Evolutionary conservation across 2,888 invertebrate species (phyloP), one percentile per base, ranked within the genome.

Genomic region (Drosophila subsilvestris): DNA sequence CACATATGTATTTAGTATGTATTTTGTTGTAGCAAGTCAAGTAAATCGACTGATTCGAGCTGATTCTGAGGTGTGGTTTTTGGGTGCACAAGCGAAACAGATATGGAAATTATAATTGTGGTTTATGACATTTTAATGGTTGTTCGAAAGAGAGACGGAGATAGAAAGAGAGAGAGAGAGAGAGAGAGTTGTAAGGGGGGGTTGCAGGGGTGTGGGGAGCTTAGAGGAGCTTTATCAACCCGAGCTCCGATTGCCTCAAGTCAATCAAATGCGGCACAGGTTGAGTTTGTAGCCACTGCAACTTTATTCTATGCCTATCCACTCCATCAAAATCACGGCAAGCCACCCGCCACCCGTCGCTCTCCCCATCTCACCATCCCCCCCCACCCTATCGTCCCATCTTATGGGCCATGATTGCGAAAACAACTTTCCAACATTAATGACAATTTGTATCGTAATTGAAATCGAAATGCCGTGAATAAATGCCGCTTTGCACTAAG

Each of bases 391-490:
- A 14, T 51, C 14, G 42, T 65, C 44, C 65, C 54, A 66, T 67
- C 66, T 49, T 74, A 43, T 50, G 58, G 29, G 18, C 29, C 48
- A 22, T 71, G 51, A 56, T 62, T 70, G 65, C 54, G 61, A 80
- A 85, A 88, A 82, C 85, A 85, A 85, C 85, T 85, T 85, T 85
- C 85, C 86, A 88, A 85, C 85, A 86, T 88, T 88, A 85, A 85
- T 88, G 85, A 85, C 81, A 86, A 85, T 88, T 88, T 85, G 85
- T 85, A 85, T 85, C 88, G 88, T 85, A 85, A 85, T 85, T 85
- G 88, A 85, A 85, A 85, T 85, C 85, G 85, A 85, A 85, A 88
- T 79, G 85, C 88, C 85, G 85, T 85, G 88, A 85, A 85, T 85
- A 85, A 85, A 88, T 85, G 88, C 86, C 84, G 88, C 85, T 85